A percentile compares a stretch with the other conserved stretches of the same genome.
Conservation (phyloP, 2,888 invertebrate genomes). For the Phrixothrix hirtus region DNA sequence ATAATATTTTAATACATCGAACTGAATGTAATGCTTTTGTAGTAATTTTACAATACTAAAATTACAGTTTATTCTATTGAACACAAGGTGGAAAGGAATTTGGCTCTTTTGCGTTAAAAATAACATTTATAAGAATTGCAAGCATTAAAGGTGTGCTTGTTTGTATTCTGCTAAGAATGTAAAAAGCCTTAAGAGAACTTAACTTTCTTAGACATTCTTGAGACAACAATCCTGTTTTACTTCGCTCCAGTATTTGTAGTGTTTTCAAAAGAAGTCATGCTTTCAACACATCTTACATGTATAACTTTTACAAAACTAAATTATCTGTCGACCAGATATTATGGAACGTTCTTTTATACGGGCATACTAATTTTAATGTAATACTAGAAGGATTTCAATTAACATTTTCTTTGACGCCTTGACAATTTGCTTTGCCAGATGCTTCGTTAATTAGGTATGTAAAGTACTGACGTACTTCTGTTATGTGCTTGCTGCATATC, state of each 20-base stretch:
- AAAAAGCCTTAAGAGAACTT: not conserved
- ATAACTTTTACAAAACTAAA: not conserved
- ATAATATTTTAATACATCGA: too few species aligned
- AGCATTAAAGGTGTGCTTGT: too few species aligned
- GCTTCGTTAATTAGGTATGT: conserved; percentile 28
- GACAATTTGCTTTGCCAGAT: conserved; percentile 25
- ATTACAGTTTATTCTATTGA: not conserved
- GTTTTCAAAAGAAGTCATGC: not conserved
- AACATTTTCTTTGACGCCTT: conserved; percentile 25
- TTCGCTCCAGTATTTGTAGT: not conserved
- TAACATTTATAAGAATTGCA: too few species aligned
- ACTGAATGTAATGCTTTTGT: too few species aligned
- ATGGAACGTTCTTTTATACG: conserved; percentile 2
- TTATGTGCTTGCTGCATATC: conserved; percentile 17
- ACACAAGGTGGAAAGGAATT: not conserved
- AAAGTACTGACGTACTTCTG: conserved; percentile 22
- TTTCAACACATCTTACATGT: not conserved
- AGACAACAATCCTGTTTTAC: not conserved
- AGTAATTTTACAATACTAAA: not conserved
- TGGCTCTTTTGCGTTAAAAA: too few species aligned
- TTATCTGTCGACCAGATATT: not conserved
- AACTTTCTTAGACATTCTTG: not conserved
- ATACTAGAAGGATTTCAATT: conserved; percentile 23
- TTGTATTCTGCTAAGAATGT: not conserved
- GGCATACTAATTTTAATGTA: conserved; percentile 18